Base-by-base conservation (phyloP, 2,113 vertebrate genomes). In the Lampris megalopsis region DNA sequence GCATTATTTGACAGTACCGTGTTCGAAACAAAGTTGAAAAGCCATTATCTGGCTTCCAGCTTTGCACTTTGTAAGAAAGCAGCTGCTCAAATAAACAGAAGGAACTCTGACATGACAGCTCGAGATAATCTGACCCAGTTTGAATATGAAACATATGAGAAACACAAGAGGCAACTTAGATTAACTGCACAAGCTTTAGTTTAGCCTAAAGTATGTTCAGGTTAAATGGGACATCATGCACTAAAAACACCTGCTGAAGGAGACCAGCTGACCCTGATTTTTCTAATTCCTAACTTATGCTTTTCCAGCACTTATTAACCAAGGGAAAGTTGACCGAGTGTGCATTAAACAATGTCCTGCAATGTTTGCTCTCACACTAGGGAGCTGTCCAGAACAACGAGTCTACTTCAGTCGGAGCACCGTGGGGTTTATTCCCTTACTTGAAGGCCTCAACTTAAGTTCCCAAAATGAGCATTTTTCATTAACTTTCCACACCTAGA, bases 191-290 rank as follows among this genome's bases (percentile, higher is more conserved):
- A 24, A 24, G 24, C 24, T 24, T 24, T 24, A 24, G 24, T 24
- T 24, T 24, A 24, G 24, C 24, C 24, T 24, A 24, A 24, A 24
- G 24, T 24, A 24, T 24, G 24, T 24, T 24, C 24, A 24, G 24
- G 69, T 84, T 70, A 74, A 81, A 87, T 87, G 68, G 74, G 63
- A 71, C 76, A 81, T 87, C 83, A 66, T 13, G 9, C 73, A 67
- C 50, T 63, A 67, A 85, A 85, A 75, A 76, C 68, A 47, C 67
- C 65, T 54, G 60, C 71, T 73, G 79, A 87, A 71, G 83, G 81
- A 73, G 69, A 78, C 40, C 86, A 86, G 88, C 86, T 79, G 81
- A 85, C 75, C 63, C 78, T 73, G 86, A 87, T 75, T 79, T 79
- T 75, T 84, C 86, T 68, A 73, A 84, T 84, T 87, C 48, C 71